Evolutionary conservation across 2,888 invertebrate species (phyloP).

Genomic region (Patella depressa): DNA sequence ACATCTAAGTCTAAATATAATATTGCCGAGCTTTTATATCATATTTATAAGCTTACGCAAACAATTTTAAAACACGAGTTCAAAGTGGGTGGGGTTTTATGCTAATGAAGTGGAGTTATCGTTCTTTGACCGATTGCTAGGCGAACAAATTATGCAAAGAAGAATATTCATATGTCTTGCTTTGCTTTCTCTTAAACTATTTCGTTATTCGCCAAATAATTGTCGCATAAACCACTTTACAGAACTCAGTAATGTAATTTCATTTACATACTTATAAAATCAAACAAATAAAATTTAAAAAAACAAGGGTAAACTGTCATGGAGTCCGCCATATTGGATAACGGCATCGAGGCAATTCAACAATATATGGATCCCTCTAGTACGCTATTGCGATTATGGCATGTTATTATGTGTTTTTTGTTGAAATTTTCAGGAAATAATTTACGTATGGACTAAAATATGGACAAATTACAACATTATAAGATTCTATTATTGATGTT

Average conservation of each 20-base stretch:
- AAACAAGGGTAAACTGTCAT: slow-evolving; percentile 14
- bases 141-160: too few relatives aligned
- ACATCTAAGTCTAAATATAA: too few relatives aligned
- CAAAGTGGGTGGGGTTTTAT: slow-evolving; percentile 5
- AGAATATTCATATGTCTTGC: too few relatives aligned
- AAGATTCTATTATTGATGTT: too few relatives aligned
- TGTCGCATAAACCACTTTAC: too few relatives aligned
- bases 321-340: slow-evolving; percentile 64
- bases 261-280: too few relatives aligned
- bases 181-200: too few relatives aligned
- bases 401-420: slow-evolving; percentile 70
- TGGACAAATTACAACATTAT: slow-evolving; percentile 44
- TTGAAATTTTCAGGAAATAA: slow-evolving; percentile 62
- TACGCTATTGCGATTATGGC: slow-evolving; percentile 62
- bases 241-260: too few relatives aligned
- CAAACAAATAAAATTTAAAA: background rate
- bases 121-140: background rate
- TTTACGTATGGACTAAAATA: slow-evolving; percentile 62
- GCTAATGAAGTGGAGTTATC: slow-evolving; percentile 1
- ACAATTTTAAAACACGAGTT: background rate
- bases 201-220: too few relatives aligned
- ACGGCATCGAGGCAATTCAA: slow-evolving; percentile 54
- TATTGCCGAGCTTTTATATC: too few relatives aligned
- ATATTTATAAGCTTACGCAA: background rate
- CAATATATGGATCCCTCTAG: slow-evolving; percentile 64